Evolutionary conservation across 2,797 vertebrate species (phyloP).

Genomic region (Astyanax mexicanus): DNA sequence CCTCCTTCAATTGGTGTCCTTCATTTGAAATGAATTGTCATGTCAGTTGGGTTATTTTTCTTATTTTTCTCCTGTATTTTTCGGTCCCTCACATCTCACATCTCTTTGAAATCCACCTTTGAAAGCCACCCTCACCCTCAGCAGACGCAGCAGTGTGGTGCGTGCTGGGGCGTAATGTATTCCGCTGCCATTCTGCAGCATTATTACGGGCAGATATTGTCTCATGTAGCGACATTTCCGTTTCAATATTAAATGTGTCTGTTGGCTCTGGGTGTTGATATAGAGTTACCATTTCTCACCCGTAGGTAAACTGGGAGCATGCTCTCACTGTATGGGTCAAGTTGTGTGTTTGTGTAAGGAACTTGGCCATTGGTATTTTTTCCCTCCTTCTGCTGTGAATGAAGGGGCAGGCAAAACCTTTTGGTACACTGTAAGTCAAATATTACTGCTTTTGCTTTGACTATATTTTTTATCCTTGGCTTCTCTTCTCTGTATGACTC

Average conservation of each 20-base stretch:
- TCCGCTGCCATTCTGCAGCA: constrained; percentile 67
- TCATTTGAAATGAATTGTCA: background rate
- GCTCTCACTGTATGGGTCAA: constrained; percentile 69
- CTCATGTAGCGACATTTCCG: constrained; percentile 66
- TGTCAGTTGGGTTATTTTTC: background rate
- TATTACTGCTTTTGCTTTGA: background rate
- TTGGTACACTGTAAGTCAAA: background rate
- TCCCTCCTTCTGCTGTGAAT: constrained; percentile 35
- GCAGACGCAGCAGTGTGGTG: background rate
- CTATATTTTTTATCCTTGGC: background rate
- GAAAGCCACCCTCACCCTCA: constrained; percentile 30
- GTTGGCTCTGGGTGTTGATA: constrained; percentile 62
- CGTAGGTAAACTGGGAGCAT: constrained; percentile 69
- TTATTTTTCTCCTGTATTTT: constrained; percentile 12
- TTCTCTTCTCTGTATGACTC: background rate
- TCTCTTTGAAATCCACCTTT: constrained; percentile 50
- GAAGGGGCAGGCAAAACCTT: constrained; percentile 21
- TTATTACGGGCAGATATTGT: constrained; percentile 74
- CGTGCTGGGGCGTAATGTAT: constrained; percentile 64
- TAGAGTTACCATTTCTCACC: constrained; percentile 66
- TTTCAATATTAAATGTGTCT: constrained; percentile 69
- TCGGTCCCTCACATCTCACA: constrained; percentile 5
- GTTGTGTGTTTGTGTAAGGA: constrained; percentile 61
- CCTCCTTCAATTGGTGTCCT: background rate
- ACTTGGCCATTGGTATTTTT: constrained; percentile 52